These are phyloP conservation scores for Arenaria interpres DNA, from an alignment of 2,113 vertebrate species.

Conservation along the genomic window DNA sequence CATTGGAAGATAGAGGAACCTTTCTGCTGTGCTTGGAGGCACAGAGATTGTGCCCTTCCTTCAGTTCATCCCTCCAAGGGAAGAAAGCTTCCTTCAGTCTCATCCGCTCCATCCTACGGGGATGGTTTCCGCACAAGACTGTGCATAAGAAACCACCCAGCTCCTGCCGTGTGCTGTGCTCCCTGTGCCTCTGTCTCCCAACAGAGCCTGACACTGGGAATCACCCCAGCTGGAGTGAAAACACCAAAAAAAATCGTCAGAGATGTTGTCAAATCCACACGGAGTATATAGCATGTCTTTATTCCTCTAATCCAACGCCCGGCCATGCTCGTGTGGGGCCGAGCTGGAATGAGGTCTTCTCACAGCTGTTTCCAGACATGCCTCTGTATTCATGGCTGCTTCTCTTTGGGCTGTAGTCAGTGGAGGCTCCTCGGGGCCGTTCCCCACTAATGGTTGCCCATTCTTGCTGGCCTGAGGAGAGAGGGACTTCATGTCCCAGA, in stretches of 20 bases:
- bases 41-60: background rate
- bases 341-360: background rate
- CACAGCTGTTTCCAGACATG: background rate
- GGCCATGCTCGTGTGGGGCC: rapidly evolving
- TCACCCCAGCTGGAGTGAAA: rapidly evolving
- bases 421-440: background rate
- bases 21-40: background rate
- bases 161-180: rapidly evolving
- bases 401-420: background rate
- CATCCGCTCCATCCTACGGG: rapidly evolving
- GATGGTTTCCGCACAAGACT: background rate
- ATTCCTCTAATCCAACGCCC: background rate
- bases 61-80: background rate
- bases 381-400: rapidly evolving
- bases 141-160: background rate
- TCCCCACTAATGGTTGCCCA: background rate
- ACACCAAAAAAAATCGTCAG: rapidly evolving
- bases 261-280: rapidly evolving
- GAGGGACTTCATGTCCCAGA: rapidly evolving
- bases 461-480: background rate
- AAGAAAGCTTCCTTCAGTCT: background rate
- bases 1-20: rapidly evolving
- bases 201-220: background rate
- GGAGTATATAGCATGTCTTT: background rate
- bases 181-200: background rate